A percentile compares a stretch with the other conserved stretches of the same genome.
Evolutionary conservation across 2,113 vertebrate species (phyloP).

Genomic region (Gavia stellata): DNA sequence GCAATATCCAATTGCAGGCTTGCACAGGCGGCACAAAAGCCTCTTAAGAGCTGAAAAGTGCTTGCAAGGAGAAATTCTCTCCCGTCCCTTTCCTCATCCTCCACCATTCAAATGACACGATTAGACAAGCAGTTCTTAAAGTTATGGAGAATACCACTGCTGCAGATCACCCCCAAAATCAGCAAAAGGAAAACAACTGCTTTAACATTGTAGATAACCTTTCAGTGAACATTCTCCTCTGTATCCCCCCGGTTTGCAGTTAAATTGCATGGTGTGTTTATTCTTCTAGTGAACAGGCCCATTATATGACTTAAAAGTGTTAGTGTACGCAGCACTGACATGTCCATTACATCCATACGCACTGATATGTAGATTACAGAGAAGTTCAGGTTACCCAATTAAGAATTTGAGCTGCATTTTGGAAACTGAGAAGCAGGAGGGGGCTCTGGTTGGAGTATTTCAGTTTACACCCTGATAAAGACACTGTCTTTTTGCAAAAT

Average conservation of each 20-base stretch:
- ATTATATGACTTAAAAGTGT: slow-evolving; percentile 20
- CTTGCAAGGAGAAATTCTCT: neutral
- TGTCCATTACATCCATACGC: neutral
- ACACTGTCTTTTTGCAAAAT: neutral
- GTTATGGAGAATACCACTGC: neutral
- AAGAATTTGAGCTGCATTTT: slow-evolving; percentile 17
- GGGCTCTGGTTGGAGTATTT: neutral
- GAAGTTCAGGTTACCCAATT: slow-evolving; percentile 20
- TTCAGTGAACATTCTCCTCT: neutral
- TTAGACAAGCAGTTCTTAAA: neutral
- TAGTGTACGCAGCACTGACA: neutral
- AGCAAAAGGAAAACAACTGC: neutral
- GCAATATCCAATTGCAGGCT: neutral
- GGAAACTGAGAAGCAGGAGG: neutral
- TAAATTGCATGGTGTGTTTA: neutral
- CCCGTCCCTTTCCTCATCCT: neutral
- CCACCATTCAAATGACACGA: neutral
- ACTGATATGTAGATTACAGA: neutral
- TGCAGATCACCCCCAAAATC: neutral
- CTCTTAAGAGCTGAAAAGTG: neutral
- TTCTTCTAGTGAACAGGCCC: slow-evolving; percentile 11
- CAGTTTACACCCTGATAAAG: neutral
- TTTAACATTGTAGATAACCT: neutral
- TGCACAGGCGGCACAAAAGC: neutral
- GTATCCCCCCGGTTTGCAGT: neutral